These are phyloP conservation scores for Drosophila carrolli DNA, from an alignment of 1,140 invertebrate genomes.

Conservation along the genomic window DNA sequence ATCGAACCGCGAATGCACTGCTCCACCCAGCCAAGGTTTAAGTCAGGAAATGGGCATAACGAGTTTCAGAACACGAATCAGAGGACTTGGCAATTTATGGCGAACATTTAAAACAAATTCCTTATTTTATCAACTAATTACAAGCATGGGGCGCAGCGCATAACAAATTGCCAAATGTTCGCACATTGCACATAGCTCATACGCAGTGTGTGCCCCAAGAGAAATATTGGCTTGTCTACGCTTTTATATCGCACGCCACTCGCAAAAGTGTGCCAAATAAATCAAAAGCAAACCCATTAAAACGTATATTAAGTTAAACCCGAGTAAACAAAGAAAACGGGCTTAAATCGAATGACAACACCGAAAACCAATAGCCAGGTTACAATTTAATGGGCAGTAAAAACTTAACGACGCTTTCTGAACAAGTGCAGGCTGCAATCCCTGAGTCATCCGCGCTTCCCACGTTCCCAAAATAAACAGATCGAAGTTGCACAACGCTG, in stretches of 20 bases:
- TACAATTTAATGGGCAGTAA: constrained; percentile 51
- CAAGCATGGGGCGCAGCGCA: neutral
- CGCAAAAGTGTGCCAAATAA: constrained; percentile 73
- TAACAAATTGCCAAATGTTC: constrained; percentile 19
- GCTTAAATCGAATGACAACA: constrained; percentile 46
- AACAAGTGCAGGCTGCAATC: constrained; percentile 28
- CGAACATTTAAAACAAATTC: constrained; percentile 15
- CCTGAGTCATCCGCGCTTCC: constrained; percentile 26
- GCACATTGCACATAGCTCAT: constrained; percentile 49
- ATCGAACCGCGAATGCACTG: constrained; percentile 43
- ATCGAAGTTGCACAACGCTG: constrained; percentile 22
- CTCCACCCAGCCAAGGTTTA: constrained; percentile 20
- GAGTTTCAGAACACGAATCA: neutral
- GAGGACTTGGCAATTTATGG: neutral
- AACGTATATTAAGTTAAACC: constrained; percentile 60
- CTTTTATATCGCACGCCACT: constrained; percentile 51
- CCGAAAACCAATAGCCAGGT: constrained; percentile 27
- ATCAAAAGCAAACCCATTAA: constrained; percentile 65
- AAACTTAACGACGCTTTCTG: constrained; percentile 31
- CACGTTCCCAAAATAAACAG: constrained; percentile 32
- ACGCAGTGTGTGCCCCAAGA: constrained; percentile 60
- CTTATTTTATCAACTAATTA: constrained; percentile 27
- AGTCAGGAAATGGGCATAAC: constrained; percentile 24
- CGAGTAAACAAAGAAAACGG: constrained; percentile 62
- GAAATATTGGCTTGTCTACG: constrained; percentile 34